These are phyloP conservation scores for Stegastes partitus DNA, from an alignment of 2,113 vertebrate genomes.

Conservation along the genomic window DNA sequence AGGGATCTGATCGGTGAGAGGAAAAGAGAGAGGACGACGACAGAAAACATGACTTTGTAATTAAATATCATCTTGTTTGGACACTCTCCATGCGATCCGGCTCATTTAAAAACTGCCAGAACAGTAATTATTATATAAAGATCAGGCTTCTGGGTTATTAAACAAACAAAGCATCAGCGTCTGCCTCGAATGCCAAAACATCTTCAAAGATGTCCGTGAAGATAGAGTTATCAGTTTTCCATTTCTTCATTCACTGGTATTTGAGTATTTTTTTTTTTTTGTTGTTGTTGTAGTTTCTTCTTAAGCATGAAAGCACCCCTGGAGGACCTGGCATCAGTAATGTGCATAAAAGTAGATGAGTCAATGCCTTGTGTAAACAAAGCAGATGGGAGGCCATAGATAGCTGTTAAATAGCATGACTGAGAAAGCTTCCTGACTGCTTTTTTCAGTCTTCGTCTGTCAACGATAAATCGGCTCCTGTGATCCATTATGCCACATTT, in stretches of 20 bases:
- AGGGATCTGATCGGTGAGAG: slow-evolving; percentile 87
- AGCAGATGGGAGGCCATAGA: slow-evolving; percentile 31
- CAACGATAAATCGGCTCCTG: slow-evolving; percentile 22
- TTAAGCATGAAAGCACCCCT: slow-evolving; percentile 30
- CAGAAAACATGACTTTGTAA: not conserved
- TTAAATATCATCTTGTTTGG: not conserved
- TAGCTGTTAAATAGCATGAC: slow-evolving; percentile 42
- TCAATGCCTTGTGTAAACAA: slow-evolving; percentile 53
- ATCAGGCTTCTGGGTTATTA: slow-evolving; percentile 12
- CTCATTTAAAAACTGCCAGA: slow-evolving; percentile 3
- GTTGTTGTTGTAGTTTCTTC: slow-evolving; percentile 10
- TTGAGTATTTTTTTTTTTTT: not conserved
- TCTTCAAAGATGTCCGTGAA: slow-evolving; percentile 17
- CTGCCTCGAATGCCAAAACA: slow-evolving; percentile 21
- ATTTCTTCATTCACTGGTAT: slow-evolving; percentile 8
- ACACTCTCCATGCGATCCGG: not conserved
- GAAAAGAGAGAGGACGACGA: not conserved
- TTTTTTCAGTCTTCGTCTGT: slow-evolving; percentile 61
- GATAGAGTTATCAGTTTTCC: not conserved
- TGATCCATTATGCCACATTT: slow-evolving; percentile 56
- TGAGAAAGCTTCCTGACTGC: slow-evolving; percentile 56
- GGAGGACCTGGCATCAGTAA: slow-evolving; percentile 36
- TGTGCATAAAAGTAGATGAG: slow-evolving; percentile 52
- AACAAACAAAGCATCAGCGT: slow-evolving; percentile 21
- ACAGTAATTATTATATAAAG: slow-evolving; percentile 4